Evolutionary conservation across 1,140 invertebrate genomes (phyloP).

Genomic region (Ips nitidus): DNA sequence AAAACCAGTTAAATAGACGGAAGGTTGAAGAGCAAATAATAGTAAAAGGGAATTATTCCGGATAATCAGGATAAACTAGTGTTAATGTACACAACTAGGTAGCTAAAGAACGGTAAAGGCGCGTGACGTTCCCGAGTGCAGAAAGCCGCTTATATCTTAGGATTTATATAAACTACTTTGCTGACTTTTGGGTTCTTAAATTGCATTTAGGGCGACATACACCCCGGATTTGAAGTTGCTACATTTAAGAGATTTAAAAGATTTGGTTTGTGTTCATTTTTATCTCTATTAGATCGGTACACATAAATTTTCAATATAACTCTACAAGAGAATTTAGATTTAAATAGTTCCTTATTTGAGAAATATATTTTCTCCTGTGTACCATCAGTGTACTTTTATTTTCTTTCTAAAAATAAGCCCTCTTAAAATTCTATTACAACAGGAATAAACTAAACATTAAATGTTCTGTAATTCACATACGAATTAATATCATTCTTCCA

Average conservation of each 20-base stretch:
- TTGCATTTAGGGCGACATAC: slow-evolving; percentile 25
- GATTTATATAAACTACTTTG: slow-evolving; percentile 32
- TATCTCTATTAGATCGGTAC: neutral
- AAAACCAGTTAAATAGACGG: slow-evolving; percentile 32
- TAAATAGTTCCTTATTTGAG: too few relatives aligned
- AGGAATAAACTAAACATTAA: too few relatives aligned
- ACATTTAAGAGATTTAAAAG: neutral
- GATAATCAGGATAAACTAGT: slow-evolving; percentile 38
- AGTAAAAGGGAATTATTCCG: slow-evolving; percentile 30
- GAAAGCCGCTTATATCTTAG: slow-evolving; percentile 32
- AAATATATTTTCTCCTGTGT: too few relatives aligned
- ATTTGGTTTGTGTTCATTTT: neutral
- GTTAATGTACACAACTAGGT: slow-evolving; percentile 38
- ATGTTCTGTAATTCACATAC: too few relatives aligned
- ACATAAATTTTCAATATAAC: too few relatives aligned
- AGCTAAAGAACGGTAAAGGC: slow-evolving; percentile 36
- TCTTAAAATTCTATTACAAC: too few relatives aligned
- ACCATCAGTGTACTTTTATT: too few relatives aligned
- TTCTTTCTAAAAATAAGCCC: too few relatives aligned
- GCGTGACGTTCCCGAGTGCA: slow-evolving; percentile 29
- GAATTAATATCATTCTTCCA: too few relatives aligned
- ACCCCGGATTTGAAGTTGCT: neutral
- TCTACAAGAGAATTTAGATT: too few relatives aligned
- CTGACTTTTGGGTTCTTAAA: slow-evolving; percentile 31
- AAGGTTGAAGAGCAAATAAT: slow-evolving; percentile 34